These are phyloP conservation scores for Eugnorisma glareosa DNA, from an alignment of 2,888 invertebrate species.

Conservation along the genomic window DNA sequence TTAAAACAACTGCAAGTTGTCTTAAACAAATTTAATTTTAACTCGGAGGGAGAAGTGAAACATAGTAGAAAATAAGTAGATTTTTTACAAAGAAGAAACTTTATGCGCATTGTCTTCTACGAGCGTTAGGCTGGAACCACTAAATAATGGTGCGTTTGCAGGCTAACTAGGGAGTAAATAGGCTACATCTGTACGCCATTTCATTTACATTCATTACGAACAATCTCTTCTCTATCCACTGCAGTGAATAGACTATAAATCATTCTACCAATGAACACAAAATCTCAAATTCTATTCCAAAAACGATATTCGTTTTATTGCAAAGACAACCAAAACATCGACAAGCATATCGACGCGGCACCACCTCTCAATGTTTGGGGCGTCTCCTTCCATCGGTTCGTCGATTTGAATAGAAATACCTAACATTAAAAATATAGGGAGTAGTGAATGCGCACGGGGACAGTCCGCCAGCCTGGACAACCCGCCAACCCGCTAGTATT, in stretches of 20 bases:
- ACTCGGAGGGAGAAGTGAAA: no score
- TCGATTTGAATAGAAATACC: constrained; percentile 85
- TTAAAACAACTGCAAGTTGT: not conserved
- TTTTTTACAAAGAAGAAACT: not conserved
- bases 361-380: constrained; percentile 72
- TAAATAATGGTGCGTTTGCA: not conserved
- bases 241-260: not conserved
- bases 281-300: not conserved
- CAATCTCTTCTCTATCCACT: not conserved
- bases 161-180: not conserved
- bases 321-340: constrained; percentile 51
- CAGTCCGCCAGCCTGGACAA: constrained; percentile 68
- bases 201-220: not conserved
- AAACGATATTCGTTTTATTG: not conserved
- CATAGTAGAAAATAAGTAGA: not conserved
- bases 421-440: constrained; percentile 86
- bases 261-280: not conserved
- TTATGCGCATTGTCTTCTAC: not conserved
- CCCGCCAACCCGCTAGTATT: constrained; percentile 75
- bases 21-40: no score
- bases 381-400: constrained; percentile 70
- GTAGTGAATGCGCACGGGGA: constrained; percentile 81
- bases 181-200: not conserved
- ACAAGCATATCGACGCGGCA: constrained; percentile 63
- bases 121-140: not conserved